Base-by-base conservation (phyloP, 2,797 vertebrate genomes). In the Epinephelus coioides region DNA sequence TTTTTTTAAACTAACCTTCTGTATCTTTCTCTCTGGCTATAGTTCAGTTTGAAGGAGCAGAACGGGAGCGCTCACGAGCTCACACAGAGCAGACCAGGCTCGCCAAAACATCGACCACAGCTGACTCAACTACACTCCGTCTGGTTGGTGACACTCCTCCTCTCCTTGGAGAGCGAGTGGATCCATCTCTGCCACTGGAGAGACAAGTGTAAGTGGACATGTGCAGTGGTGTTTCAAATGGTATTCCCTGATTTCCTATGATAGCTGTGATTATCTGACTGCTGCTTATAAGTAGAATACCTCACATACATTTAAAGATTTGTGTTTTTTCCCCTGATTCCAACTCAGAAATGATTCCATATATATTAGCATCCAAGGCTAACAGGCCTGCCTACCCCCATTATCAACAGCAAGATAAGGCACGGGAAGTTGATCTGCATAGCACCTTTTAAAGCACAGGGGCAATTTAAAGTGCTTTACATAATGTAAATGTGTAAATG, bases 11-110 rank as follows among this genome's bases (percentile, higher is more conserved):
- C 44, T 49, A 47, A 64, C 23, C 4, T 38, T 3, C 12, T 53
- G 10, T 43, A 11, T 54, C 6, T 73, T 34, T 70, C 17, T 68
- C 5, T 78, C 15, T 78, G 66, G 34, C 21, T 68, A 14, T 85
- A 98, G 98, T 97, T 92, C 97, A 98, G 91, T 99, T 99, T 70
- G 97, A 98, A 84, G 95, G 95, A n/a, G 95, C 95, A 0, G 97
- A 97, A 40, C 95, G 96, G 94, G 96, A 96, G 40, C 95, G 93
- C 11, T 94, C 95, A 0, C 78, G 93, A 18, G 88, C 88, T 69
- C 90, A 95, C 53, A 91, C 94, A 11, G 96, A 96, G 4, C 92
- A 91, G 27, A 86, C 81, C 76, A 85, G 88, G 14, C 91, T 92
- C 19, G 85, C 89, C 0, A 95, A 93, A 50, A 71, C 90, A 2